Conservation (phyloP, 2,888 invertebrate species). For the Falcaria lacertinaria region DNA sequence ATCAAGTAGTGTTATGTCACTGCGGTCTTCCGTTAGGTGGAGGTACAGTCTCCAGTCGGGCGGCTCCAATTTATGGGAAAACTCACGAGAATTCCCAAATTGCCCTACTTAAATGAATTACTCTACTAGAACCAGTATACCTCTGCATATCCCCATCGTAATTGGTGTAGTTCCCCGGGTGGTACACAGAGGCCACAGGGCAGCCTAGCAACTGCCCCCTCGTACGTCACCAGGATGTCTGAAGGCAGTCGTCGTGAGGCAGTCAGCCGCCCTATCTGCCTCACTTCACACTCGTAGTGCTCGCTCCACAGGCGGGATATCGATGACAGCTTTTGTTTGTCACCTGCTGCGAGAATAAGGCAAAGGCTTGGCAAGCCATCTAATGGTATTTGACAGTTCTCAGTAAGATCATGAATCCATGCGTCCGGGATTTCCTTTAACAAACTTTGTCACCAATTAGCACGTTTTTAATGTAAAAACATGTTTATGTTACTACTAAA, state of each 20-base stretch:
- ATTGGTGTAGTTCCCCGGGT: constrained; percentile 52
- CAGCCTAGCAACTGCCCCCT: constrained; percentile 64
- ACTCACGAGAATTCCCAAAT: too few relatives aligned
- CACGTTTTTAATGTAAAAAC: too few relatives aligned
- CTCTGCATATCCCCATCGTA: constrained; percentile 52
- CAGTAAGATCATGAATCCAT: too few relatives aligned
- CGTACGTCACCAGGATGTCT: constrained; percentile 51
- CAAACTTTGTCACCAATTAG: too few relatives aligned
- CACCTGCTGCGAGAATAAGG: constrained; percentile 22
- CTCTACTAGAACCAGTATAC: constrained; percentile 38
- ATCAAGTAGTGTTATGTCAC: too few relatives aligned
- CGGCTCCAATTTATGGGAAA: too few relatives aligned
- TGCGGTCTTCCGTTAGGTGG: too few relatives aligned
- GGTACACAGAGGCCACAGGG: constrained; percentile 66
- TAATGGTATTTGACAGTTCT: not conserved
- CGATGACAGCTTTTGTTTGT: constrained; percentile 22
- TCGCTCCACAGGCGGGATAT: constrained; percentile 58
- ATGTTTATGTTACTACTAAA: too few relatives aligned
- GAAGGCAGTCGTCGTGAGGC: constrained; percentile 40
- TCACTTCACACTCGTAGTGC: constrained; percentile 74
- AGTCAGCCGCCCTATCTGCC: constrained; percentile 38
- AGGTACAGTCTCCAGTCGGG: too few relatives aligned
- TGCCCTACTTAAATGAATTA: too few relatives aligned
- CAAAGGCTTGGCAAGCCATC: too few relatives aligned
- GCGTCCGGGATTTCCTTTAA: too few relatives aligned